phyloP scores from a whole-genome alignment of 2,797 vertebrate species.

The Melopsittacus undulatus region DNA sequence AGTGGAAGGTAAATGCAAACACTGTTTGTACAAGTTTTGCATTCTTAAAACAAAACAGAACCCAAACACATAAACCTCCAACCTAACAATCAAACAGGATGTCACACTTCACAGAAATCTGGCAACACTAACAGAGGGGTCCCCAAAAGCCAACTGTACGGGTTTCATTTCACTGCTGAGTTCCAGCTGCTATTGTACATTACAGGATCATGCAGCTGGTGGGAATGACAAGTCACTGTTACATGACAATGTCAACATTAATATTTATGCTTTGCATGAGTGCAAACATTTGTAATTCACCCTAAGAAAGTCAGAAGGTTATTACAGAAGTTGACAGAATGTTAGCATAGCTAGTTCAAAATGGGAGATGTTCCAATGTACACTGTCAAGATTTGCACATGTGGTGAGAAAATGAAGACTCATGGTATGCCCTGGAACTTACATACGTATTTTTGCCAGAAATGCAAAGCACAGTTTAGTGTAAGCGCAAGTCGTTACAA shows the following conservation, averaged over 20 bases:
- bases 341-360: conserved; percentile 30
- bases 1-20: background rate
- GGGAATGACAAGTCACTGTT: conserved; percentile 45
- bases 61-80: background rate
- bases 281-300: conserved; percentile 55
- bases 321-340: background rate
- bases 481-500: background rate
- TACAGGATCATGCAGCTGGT: background rate
- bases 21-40: background rate
- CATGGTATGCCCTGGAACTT: background rate
- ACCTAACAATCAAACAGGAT: background rate
- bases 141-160: background rate
- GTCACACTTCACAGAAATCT: background rate
- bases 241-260: conserved; percentile 21
- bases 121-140: background rate
- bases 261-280: conserved; percentile 37
- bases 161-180: background rate
- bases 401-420: background rate
- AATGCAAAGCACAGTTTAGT: background rate
- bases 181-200: background rate
- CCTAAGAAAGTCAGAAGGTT: conserved; percentile 12
- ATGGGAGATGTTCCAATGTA: conserved; percentile 1
- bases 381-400: conserved; percentile 26
- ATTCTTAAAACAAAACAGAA: background rate
- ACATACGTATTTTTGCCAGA: background rate